Conservation (phyloP, 2,888 invertebrate species). For the Blastobasis lacticolella region DNA sequence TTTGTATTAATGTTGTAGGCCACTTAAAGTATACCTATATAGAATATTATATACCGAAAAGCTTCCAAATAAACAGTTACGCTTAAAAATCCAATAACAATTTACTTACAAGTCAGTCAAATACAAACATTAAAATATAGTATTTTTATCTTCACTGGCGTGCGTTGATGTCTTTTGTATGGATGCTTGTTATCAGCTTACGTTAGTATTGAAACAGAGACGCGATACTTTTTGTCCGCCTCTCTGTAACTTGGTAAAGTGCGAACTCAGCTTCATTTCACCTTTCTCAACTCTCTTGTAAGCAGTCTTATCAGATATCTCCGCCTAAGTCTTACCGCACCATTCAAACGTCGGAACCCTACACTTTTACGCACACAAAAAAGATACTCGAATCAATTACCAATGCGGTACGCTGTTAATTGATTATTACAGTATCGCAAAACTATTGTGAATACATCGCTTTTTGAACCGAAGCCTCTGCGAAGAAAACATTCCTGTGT, state of each 20-base stretch:
- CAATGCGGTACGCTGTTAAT: constrained; percentile 14
- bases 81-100: no score
- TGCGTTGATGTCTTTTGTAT: constrained; percentile 67
- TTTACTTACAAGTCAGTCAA: no score
- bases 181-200: constrained; percentile 16
- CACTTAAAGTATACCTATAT: no score
- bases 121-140: constrained; percentile 7
- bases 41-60: no score
- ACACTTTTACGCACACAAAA: constrained; percentile 13
- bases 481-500: constrained; percentile 19
- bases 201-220: no score
- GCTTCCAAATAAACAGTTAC: no score
- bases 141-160: constrained; percentile 10
- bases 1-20: no score
- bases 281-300: constrained; percentile 10
- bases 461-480: constrained; percentile 2
- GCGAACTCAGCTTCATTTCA: not conserved
- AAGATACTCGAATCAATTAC: constrained; percentile 12
- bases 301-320: constrained; percentile 36
- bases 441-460: constrained; percentile 4
- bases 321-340: constrained; percentile 13
- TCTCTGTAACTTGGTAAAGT: constrained; percentile 13
- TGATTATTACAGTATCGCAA: constrained; percentile 9
- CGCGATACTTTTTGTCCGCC: not conserved
- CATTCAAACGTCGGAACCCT: not conserved